Conservation (phyloP, 2,888 invertebrate genomes). For the Brenthis hecate region DNA sequence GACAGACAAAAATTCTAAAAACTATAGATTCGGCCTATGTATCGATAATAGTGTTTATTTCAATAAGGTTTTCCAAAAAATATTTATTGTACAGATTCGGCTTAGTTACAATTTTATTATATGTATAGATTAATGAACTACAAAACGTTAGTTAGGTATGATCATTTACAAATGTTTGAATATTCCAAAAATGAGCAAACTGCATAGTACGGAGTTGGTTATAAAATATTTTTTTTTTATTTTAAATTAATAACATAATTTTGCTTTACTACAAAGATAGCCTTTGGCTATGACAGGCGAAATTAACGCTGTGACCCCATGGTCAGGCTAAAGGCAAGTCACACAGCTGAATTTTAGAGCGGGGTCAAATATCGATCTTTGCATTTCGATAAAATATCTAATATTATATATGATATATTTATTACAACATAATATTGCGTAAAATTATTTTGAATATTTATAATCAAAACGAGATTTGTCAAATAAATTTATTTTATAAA, state of each 20-base stretch:
- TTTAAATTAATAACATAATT: constrained; percentile 18
- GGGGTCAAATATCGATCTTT: constrained; percentile 53
- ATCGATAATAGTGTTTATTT: too few species aligned
- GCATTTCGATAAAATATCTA: constrained; percentile 28
- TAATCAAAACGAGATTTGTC: constrained; percentile 31
- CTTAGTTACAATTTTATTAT: too few species aligned
- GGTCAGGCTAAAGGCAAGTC: constrained; percentile 47
- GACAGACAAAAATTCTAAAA: too few species aligned
- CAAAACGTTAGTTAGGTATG: too few species aligned
- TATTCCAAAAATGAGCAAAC: neutral
- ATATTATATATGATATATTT: constrained; percentile 19
- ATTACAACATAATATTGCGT: constrained; percentile 17
- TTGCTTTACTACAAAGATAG: constrained; percentile 20
- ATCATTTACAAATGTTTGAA: too few species aligned
- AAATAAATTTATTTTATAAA: constrained; percentile 38
- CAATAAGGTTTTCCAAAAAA: too few species aligned
- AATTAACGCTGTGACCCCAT: constrained; percentile 49
- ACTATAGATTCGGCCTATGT: too few species aligned
- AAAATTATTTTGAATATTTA: constrained; percentile 32
- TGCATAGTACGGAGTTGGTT: neutral
- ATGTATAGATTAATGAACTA: too few species aligned
- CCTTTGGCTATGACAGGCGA: constrained; percentile 57
- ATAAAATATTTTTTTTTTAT: neutral
- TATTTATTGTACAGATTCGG: too few species aligned
- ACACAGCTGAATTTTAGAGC: constrained; percentile 49